Percentiles rank a stretch among this genome's conserved stretches.
phyloP scores from a whole-genome alignment of 2,797 vertebrate species.

The Phrynocephalus forsythii region DNA sequence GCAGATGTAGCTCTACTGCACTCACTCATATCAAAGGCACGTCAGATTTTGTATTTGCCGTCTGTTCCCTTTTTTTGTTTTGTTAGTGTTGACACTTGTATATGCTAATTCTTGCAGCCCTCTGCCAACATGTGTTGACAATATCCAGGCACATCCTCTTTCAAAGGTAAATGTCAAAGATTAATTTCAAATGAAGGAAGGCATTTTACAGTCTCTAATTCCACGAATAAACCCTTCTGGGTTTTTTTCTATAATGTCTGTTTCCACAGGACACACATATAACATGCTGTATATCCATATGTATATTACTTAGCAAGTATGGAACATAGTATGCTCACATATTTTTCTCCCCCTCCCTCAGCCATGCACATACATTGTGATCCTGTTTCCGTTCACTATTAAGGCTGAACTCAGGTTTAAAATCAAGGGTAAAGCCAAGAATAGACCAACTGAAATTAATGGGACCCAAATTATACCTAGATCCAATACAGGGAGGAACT shows the following conservation, averaged over 20 bases:
- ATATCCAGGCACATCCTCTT: slow-evolving; percentile 46
- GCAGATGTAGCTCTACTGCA: slow-evolving; percentile 28
- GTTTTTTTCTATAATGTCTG: slow-evolving; percentile 24
- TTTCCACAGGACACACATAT: background rate
- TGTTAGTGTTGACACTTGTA: slow-evolving; percentile 47
- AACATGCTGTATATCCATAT: background rate
- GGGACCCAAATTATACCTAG: too few species aligned
- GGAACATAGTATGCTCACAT: too few species aligned
- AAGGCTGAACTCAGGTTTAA: too few species aligned
- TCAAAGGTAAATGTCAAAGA: slow-evolving; percentile 59
- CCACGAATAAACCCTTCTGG: slow-evolving; percentile 26
- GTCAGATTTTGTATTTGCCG: slow-evolving; percentile 56
- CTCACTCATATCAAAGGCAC: slow-evolving; percentile 48
- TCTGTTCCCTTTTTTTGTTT: slow-evolving; percentile 63
- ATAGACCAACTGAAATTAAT: too few species aligned
- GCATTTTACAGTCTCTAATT: slow-evolving; percentile 49
- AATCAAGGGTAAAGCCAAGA: too few species aligned
- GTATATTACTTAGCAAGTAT: background rate
- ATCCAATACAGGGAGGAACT: too few species aligned
- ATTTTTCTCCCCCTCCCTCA: background rate
- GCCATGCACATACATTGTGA: background rate
- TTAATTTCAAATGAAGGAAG: slow-evolving; percentile 58
- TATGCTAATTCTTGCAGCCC: slow-evolving; percentile 59
- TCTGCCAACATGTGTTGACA: slow-evolving; percentile 46
- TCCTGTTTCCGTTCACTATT: too few species aligned